Conservation (phyloP, 2,888 invertebrate genomes). For the Exephanes ischioxanthus region DNA sequence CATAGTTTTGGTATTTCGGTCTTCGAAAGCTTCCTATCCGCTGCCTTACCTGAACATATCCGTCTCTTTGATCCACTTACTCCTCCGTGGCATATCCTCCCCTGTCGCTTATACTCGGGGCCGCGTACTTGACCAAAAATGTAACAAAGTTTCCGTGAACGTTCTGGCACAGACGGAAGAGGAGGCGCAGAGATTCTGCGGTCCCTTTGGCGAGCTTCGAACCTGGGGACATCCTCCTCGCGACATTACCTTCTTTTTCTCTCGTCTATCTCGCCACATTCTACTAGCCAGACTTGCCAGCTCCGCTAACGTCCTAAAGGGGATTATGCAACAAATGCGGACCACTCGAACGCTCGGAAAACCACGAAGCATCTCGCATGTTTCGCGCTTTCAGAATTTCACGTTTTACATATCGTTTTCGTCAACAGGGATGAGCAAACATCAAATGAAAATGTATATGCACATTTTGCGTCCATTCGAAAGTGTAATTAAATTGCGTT, state of each 20-base stretch:
- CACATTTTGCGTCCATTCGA: not conserved
- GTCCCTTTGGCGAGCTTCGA: slow-evolving; percentile 79
- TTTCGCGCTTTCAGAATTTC: slow-evolving; percentile 57
- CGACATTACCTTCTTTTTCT: slow-evolving; percentile 67
- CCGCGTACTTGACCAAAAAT: slow-evolving; percentile 81
- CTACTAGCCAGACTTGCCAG: slow-evolving; percentile 51
- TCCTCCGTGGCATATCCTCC: slow-evolving; percentile 59
- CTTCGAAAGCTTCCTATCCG: slow-evolving; percentile 8
- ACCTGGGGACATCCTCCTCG: slow-evolving; percentile 51
- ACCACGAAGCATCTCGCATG: slow-evolving; percentile 65
- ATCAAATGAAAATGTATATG: not conserved
- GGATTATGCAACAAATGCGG: slow-evolving; percentile 75
- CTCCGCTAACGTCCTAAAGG: slow-evolving; percentile 64
- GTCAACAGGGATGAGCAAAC: not conserved
- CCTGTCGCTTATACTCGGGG: slow-evolving; percentile 66
- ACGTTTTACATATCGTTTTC: slow-evolving; percentile 6
- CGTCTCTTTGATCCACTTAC: slow-evolving; percentile 82
- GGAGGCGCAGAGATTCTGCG: slow-evolving; percentile 80
- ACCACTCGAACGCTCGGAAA: slow-evolving; percentile 70
- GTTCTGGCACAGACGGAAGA: slow-evolving; percentile 70
- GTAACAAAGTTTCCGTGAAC: slow-evolving; percentile 82
- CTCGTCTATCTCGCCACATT: slow-evolving; percentile 51
- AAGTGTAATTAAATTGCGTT: not conserved
- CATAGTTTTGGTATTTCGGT: slow-evolving; percentile 28
- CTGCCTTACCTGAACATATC: slow-evolving; percentile 58